phyloP scores from a whole-genome alignment of 2,797 vertebrate genomes.

The Pygocentrus nattereri region DNA sequence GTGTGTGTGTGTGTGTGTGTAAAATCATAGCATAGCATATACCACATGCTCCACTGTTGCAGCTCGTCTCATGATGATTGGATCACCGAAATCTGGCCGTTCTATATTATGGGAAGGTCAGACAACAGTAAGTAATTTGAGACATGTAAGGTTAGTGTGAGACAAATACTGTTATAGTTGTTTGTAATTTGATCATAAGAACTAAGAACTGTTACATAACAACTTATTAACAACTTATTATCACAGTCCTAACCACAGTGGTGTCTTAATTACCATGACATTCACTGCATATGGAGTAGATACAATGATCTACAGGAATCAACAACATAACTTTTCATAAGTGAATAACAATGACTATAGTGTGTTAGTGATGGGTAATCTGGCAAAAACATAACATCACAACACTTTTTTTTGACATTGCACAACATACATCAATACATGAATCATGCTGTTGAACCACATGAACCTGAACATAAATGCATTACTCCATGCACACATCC shows the following conservation, averaged over 20 bases:
- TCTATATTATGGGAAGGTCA: conserved; percentile 72
- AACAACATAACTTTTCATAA: background rate
- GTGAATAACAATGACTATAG: background rate
- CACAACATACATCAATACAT: too few species aligned
- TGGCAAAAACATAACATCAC: too few species aligned
- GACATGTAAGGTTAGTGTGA: background rate
- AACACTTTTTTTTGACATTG: too few species aligned
- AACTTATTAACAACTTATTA: too few species aligned
- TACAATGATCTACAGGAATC: background rate
- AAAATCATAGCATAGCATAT: conserved; percentile 21
- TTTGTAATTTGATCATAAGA: background rate
- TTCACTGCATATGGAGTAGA: background rate
- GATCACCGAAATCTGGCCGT: conserved; percentile 94
- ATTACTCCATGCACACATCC: too few species aligned
- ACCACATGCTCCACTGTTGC: conserved; percentile 96
- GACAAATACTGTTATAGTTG: background rate
- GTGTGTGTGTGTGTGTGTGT: too few species aligned
- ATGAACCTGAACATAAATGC: too few species aligned
- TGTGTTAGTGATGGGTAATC: background rate
- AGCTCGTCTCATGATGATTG: conserved; percentile 95
- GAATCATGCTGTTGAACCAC: too few species aligned
- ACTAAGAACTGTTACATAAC: background rate
- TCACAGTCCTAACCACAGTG: background rate
- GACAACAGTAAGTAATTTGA: background rate
- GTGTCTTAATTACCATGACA: background rate